Conservation (phyloP, 2,888 invertebrate genomes). For the Epinotia nisella region DNA sequence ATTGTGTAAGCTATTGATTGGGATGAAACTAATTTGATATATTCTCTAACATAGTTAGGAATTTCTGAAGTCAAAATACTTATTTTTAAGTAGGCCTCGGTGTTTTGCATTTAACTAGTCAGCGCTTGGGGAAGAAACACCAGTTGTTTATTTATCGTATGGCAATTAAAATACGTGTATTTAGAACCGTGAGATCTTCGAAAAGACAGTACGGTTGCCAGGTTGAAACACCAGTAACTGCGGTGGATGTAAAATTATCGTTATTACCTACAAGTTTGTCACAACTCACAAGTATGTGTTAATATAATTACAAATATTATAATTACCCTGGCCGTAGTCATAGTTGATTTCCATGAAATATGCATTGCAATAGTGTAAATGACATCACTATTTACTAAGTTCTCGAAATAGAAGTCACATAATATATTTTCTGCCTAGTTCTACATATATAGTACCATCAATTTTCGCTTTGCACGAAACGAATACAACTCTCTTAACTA, state of each 20-base stretch:
- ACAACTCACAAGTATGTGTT: conserved; percentile 2
- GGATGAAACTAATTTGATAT: too few species aligned
- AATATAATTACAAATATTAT: background rate
- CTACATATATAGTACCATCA: background rate
- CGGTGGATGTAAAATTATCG: background rate
- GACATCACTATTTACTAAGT: conserved; percentile 1
- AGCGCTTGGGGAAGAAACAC: too few species aligned
- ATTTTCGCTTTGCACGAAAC: background rate
- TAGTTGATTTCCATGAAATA: background rate
- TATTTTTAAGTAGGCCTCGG: too few species aligned
- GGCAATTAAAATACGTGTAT: too few species aligned
- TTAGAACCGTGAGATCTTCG: too few species aligned
- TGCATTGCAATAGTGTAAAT: conserved; percentile 4
- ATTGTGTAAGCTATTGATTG: too few species aligned
- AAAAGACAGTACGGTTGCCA: too few species aligned
- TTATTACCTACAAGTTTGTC: background rate
- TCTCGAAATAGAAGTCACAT: background rate
- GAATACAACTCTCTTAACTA: background rate
- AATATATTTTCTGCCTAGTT: background rate
- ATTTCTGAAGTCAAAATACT: too few species aligned
- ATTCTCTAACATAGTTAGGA: too few species aligned
- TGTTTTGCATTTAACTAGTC: too few species aligned
- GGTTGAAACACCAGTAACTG: too few species aligned
- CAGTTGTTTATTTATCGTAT: too few species aligned
- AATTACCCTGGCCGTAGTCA: background rate